Conservation (phyloP, 2,113 vertebrate genomes). For the Cichladusa arquata region DNA sequence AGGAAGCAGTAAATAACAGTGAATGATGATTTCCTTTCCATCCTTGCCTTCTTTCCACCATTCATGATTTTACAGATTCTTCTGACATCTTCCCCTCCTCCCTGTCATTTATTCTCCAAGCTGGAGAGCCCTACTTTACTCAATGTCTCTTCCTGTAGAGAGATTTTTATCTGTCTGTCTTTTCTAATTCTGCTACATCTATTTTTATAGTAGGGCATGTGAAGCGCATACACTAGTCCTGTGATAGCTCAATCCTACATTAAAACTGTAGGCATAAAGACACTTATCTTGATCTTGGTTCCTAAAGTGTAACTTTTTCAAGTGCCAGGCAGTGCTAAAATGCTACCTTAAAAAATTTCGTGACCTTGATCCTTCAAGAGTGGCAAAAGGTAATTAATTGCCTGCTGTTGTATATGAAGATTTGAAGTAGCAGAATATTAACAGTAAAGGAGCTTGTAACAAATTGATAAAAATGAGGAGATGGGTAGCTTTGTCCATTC, state of each 20-base stretch:
- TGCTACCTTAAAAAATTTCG: not conserved
- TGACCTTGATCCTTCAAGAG: not conserved
- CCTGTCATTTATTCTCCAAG: not conserved
- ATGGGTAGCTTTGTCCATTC: not conserved
- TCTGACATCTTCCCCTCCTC: not conserved
- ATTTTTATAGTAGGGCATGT: accelerated
- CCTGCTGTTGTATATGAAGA: not conserved
- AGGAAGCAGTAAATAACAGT: conserved; percentile 12
- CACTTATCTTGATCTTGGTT: not conserved
- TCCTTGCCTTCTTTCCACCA: not conserved
- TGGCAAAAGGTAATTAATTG: not conserved
- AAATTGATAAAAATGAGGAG: not conserved
- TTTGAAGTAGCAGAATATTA: not conserved
- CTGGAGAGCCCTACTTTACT: not conserved
- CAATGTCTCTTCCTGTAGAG: not conserved
- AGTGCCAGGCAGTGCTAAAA: not conserved
- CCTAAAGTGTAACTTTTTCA: not conserved
- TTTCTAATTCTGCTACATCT: not conserved
- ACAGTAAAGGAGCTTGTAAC: not conserved
- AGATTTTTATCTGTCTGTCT: not conserved
- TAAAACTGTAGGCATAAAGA: not conserved
- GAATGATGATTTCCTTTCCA: not conserved
- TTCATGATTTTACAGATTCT: not conserved
- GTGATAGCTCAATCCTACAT: not conserved
- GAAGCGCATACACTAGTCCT: not conserved